Base-by-base conservation (phyloP, 1,140 invertebrate genomes). In the Drosophila hydei region DNA sequence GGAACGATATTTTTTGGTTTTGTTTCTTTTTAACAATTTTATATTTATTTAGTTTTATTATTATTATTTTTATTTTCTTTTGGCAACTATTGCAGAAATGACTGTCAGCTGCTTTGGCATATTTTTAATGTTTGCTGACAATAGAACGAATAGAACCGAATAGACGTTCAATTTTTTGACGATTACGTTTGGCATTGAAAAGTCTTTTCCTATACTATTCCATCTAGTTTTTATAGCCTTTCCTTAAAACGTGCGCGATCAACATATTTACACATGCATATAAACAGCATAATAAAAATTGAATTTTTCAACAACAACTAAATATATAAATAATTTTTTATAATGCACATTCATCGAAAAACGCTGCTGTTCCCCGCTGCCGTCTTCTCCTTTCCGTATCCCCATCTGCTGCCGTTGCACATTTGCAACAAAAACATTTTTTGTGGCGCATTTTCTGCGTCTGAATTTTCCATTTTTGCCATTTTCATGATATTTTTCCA, bases 371-470 rank as follows among this genome's bases (percentile, higher is more conserved):
- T 12, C 7, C 18, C 1, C 18, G 18, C 45, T 43, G 33, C 23
- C 27, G 54, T n/a, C 42, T 30, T 11, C 42, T 42, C 19, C 27
- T 27, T 42, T 43, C 68, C 25, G 18, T 14, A 8, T 4, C 2
- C 11, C 33, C 60, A 19, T 43, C 16, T 40, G 25, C 12, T 59
- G 59, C 50, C 16, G 74, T 55, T 79, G 61, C 69, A 59, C 75
- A 67, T 88, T 75, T 87, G 78, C 83, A 83, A 78, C 78, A 88
- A 88, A 88, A 88, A 87, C 78, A 83, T 81, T 88, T 88, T 74
- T 87, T 87, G 81, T 87, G 81, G 83, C 81, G 81, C 83, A 88
- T 87, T 87, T 88, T 87, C 78, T 88, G 83, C 78, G 77, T 77
- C 80, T 79, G 72, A 75, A 78, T 81, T 87, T 87, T 87, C 80